Conservation (phyloP, 2,113 vertebrate genomes). For the Hepsetus odoe region DNA sequence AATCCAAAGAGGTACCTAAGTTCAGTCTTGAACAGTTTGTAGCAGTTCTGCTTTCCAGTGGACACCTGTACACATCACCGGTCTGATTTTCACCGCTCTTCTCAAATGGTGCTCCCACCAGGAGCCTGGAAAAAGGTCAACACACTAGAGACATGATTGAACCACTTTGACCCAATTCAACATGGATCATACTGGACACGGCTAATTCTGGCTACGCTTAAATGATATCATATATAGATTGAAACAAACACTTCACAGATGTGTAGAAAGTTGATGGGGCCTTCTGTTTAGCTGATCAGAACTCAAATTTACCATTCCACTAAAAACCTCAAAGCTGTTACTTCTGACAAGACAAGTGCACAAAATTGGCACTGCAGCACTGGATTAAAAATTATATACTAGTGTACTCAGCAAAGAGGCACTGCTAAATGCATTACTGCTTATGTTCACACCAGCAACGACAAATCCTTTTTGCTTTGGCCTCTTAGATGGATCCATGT, state of each 20-base stretch:
- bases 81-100: constrained; percentile 86
- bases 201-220: too few relatives aligned
- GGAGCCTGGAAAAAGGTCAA: constrained; percentile 77
- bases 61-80: constrained; percentile 91
- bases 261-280: too few relatives aligned
- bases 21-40: constrained; percentile 88
- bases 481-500: constrained; percentile 29
- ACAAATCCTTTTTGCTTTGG: constrained; percentile 53
- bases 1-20: constrained; percentile 76
- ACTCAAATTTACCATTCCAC: too few relatives aligned
- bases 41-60: constrained; percentile 66
- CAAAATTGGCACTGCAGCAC: constrained; percentile 25
- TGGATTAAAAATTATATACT: constrained; percentile 32
- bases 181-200: too few relatives aligned
- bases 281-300: too few relatives aligned
- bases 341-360: background rate
- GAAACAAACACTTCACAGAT: too few relatives aligned
- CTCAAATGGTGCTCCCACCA: constrained; percentile 91
- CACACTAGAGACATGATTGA: background rate
- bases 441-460: constrained; percentile 59
- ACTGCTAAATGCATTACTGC: constrained; percentile 47
- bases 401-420: background rate
- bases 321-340: background rate
- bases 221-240: too few relatives aligned
- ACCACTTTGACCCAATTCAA: constrained; percentile 2